A percentile compares a stretch with the other conserved stretches of the same genome.
These are phyloP conservation scores for Fragum whitleyi DNA, from an alignment of 2,888 invertebrate genomes.

Conservation along the genomic window DNA sequence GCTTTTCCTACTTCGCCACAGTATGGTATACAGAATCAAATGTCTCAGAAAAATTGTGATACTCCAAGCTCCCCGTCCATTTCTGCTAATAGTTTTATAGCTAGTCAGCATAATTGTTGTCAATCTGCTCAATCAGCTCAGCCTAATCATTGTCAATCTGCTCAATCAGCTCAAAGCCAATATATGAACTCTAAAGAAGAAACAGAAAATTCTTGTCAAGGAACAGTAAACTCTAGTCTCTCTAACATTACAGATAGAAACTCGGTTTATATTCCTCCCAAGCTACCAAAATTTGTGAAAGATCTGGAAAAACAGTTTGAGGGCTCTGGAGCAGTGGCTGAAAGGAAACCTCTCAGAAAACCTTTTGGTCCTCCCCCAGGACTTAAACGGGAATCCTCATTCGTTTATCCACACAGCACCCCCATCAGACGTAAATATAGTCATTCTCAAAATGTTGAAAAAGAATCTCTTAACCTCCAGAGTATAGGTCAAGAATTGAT, in stretches of 20 bases:
- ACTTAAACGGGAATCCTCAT: background rate
- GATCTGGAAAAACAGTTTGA: constrained; percentile 6
- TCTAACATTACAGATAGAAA: background rate
- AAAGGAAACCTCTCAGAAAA: background rate
- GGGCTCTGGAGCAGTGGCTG: background rate
- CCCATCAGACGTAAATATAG: background rate
- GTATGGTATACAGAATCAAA: background rate
- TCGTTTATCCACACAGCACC: background rate
- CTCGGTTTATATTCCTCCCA: background rate
- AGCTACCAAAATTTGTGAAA: background rate
- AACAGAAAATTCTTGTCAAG: background rate
- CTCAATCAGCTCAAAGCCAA: background rate
- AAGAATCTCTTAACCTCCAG: background rate
- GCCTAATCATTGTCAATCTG: background rate
- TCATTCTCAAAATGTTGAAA: background rate
- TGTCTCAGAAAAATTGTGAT: background rate
- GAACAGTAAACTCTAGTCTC: background rate
- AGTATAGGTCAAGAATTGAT: background rate
- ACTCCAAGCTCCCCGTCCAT: background rate
- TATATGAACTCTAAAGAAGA: background rate
- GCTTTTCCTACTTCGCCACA: background rate
- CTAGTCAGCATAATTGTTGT: background rate
- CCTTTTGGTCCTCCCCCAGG: background rate
- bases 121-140: background rate
- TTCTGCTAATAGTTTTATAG: background rate